Conservation (phyloP, 1,140 invertebrate genomes). For the Drosophila melanogaster region DNA sequence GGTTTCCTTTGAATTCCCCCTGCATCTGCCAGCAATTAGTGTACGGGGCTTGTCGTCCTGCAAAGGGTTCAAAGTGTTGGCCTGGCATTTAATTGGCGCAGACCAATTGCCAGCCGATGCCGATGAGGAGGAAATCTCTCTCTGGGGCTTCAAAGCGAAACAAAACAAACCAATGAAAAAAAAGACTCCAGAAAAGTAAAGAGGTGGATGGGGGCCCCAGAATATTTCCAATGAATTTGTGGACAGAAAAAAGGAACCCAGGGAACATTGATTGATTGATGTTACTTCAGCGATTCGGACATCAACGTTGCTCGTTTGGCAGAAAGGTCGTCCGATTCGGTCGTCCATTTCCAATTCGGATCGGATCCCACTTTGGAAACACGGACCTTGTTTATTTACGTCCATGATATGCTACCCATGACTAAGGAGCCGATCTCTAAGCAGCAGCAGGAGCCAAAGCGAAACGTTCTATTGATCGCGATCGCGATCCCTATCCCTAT, state of each 20-base stretch:
- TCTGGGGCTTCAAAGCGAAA: neutral
- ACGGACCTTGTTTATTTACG: constrained; percentile 52
- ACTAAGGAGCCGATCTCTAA: constrained; percentile 26
- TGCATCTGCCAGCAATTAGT: constrained; percentile 81
- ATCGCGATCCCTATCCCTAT: constrained; percentile 30
- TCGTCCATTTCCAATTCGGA: constrained; percentile 30
- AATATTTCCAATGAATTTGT: constrained; percentile 74
- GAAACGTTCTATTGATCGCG: constrained; percentile 53
- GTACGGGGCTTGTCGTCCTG: constrained; percentile 58
- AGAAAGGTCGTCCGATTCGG: constrained; percentile 55
- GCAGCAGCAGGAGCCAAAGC: constrained; percentile 15
- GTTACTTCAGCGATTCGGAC: constrained; percentile 59
- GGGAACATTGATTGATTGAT: constrained; percentile 76
- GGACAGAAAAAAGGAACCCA: constrained; percentile 34
- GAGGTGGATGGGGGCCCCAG: neutral
- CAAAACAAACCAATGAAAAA: neutral
- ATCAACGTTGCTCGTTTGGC: constrained; percentile 59
- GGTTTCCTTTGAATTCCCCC: constrained; percentile 75
- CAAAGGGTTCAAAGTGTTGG: constrained; percentile 75
- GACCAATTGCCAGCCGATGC: constrained; percentile 61
- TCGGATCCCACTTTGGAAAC: constrained; percentile 20
- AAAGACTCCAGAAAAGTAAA: neutral
- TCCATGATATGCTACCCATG: constrained; percentile 52
- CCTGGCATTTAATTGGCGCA: constrained; percentile 81
- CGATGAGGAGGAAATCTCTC: constrained; percentile 7